Evolutionary conservation across 2,113 vertebrate species (phyloP), one percentile per base, ranked within the genome.

Genomic region (Diglossa brunneiventris): DNA sequence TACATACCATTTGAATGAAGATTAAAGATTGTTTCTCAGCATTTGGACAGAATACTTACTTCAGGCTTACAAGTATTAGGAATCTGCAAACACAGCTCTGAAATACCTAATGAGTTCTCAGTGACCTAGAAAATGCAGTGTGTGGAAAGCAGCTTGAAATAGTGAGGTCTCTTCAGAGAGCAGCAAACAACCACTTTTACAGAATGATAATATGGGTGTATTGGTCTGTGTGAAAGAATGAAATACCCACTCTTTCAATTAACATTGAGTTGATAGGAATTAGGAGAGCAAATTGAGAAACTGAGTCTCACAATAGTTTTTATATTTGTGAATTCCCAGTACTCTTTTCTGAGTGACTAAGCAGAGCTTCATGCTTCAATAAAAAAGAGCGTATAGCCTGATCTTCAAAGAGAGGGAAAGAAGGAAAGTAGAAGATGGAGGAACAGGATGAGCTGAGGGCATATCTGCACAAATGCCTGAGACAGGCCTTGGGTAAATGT

Each of bases 91-190:
- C 94, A 95, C 58, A 77, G 82, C 68, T 94, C 82, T 92, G 95
- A 97, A 96, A 95, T 96, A 88, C 20, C 72, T 96, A 95, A 95
- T 96, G 91, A 97, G 88, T 78, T 93, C 92, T 82, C 62, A 42
- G 92, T 88, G 96, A 95, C 94, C 97, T 96, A 97, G 93, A 97
- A 97, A 96, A 94, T 23, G 42, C 72, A 62, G 61, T 46, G 58
- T 42, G 72, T 52, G 41, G 79, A 93, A 94, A 91, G 49, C 52
- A 83, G 90, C 64, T 63, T 88, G 74, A 93, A 91, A 74, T 5
- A 78, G 47, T 56, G 37, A 95, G 19, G 67, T 70, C 56, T 88
- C 52, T 68, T 92, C 53, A 77, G 68, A 68, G 33, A 90, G 59
- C 3, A 78, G 59, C 63, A 88, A 91, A 49, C 59, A 79, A 73